Evolutionary conservation across 2,888 invertebrate species (phyloP), one percentile per base, ranked within the genome.

Genomic region (Micoletzkya japonica): DNA sequence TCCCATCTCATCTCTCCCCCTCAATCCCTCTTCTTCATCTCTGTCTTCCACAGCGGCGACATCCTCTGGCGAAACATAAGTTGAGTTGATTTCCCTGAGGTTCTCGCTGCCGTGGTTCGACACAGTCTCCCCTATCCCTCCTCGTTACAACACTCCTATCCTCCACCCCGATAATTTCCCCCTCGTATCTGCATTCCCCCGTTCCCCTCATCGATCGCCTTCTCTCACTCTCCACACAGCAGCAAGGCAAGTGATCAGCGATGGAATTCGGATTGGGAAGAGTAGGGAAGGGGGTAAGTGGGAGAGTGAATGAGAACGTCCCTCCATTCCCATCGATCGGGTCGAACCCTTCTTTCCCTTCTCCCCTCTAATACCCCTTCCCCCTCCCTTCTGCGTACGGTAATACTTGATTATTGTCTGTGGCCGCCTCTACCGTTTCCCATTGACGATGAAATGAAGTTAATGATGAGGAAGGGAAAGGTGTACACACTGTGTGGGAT

Each of bases 21-120:
- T 58, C 58, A 34, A 6, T 36, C 14, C 60, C 26, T 39, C 37
- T 61, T n/a, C 61, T n/a, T 44, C 44, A 39, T 44, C 20, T 20
- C 44, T 44, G 14, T 44, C 3, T 34, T 24, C 64, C 64, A 64
- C 64, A 26, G 37, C 64, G 64, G 64, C 64, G 64, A 64, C 64
- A 64, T 64, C 64, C 64, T 52, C 36, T 36, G 64, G 64, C n/a
- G 64, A 64, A 64, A 64, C 52, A 26, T 34, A 44, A 30, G 14
- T 24, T 7, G 10, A 30, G 30, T n/a, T 30, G 64, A 64, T 64
- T 64, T 64, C 64, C 64, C 64, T 64, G 64, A 64, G 64, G 64
- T 64, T 64, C 64, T 64, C 64, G 64, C 64, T 64, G 64, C 64
- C 64, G 64, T 64, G 64, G 64, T n/a, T 52, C 28, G 20, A 24